These are phyloP conservation scores for Ridgeia piscesae DNA, from an alignment of 1,140 invertebrate genomes.

Conservation along the genomic window DNA sequence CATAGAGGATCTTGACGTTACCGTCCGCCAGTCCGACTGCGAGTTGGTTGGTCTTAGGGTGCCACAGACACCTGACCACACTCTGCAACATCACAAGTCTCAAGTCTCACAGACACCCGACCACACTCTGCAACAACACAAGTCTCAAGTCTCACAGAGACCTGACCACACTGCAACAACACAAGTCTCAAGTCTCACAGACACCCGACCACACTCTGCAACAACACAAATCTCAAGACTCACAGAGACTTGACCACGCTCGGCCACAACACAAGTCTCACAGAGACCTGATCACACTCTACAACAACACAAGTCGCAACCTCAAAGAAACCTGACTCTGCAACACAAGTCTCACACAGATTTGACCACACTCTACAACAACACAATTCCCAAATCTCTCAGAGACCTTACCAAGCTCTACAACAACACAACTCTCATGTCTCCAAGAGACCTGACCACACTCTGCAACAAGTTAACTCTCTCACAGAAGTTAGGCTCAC, in stretches of 20 bases:
- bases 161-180: slow-evolving; percentile 71
- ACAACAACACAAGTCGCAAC: slow-evolving; percentile 15
- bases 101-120: slow-evolving; percentile 88
- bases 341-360: no score
- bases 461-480: slow-evolving; percentile 37
- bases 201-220: slow-evolving; percentile 75
- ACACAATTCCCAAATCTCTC: no score
- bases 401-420: slow-evolving; percentile 77
- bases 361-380: slow-evolving; percentile 82
- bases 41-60: slow-evolving; percentile 95
- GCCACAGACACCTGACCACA: slow-evolving; percentile 90
- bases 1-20: slow-evolving; percentile 86
- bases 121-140: slow-evolving; percentile 63
- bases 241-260: slow-evolving; percentile 74
- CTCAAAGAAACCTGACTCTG: no score
- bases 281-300: slow-evolving; percentile 75
- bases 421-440: slow-evolving; percentile 4
- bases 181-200: slow-evolving; percentile 17
- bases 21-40: slow-evolving; percentile 92
- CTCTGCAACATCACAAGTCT: no score
- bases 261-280: slow-evolving; percentile 12
- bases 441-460: slow-evolving; percentile 72
- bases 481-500: no score
- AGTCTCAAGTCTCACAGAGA: slow-evolving; percentile 48
- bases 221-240: not conserved